These are phyloP conservation scores for Pangasius larnaudii DNA, from an alignment of 2,797 vertebrate species.

Conservation along the genomic window DNA sequence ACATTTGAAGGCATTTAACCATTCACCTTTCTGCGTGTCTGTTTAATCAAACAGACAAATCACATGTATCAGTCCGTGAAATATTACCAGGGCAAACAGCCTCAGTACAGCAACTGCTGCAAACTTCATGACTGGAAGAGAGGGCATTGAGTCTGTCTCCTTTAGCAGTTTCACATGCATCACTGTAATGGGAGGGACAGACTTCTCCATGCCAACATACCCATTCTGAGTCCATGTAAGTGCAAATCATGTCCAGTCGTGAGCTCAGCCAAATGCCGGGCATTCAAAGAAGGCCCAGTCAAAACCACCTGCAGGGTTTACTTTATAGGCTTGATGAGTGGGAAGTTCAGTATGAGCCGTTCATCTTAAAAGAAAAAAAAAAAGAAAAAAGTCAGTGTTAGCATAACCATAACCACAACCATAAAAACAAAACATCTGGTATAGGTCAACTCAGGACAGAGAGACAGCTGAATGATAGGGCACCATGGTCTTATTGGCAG, in stretches of 20 bases:
- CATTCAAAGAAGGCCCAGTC: background rate
- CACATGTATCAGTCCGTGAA: slow-evolving; percentile 6
- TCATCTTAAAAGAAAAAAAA: slow-evolving; percentile 77
- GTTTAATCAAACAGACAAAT: background rate
- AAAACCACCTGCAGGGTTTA: background rate
- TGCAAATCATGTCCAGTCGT: background rate
- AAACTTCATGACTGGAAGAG: slow-evolving; percentile 16
- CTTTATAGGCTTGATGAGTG: slow-evolving; percentile 86
- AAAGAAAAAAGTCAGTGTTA: background rate
- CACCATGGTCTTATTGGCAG: background rate
- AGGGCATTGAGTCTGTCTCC: background rate
- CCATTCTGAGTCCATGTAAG: background rate
- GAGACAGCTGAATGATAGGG: background rate
- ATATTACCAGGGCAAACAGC: slow-evolving; percentile 10
- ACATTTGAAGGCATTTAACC: slow-evolving; percentile 7
- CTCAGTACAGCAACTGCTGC: slow-evolving; percentile 12
- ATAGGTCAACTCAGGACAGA: background rate
- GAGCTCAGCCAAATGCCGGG: slow-evolving; percentile 8
- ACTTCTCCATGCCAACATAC: background rate
- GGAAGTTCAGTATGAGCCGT: slow-evolving; percentile 80
- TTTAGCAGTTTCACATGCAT: background rate
- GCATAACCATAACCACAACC: background rate
- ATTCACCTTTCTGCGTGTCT: background rate
- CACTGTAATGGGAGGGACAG: slow-evolving; percentile 6
- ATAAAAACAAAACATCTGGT: background rate